Percentiles rank a stretch among this genome's conserved stretches.
phyloP scores from a whole-genome alignment of 1,140 invertebrate genomes.

The Pogonomyrmex barbatus region DNA sequence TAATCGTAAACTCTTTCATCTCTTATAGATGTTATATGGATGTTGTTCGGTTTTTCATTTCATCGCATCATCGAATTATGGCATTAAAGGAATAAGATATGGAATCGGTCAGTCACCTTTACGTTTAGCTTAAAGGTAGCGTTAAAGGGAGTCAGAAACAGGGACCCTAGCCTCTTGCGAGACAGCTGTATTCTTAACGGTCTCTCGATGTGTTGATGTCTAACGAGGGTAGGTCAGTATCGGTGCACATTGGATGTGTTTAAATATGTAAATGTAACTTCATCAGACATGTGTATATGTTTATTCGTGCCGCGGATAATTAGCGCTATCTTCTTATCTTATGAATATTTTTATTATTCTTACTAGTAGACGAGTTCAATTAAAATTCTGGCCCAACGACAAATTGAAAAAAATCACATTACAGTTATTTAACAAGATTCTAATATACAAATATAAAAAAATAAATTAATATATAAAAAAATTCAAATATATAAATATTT shows the following conservation, averaged over 20 bases:
- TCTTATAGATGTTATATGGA: too few species aligned
- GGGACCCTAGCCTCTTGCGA: constrained; percentile 42
- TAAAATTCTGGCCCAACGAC: not conserved
- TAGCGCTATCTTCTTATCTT: not conserved
- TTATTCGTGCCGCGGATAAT: not conserved
- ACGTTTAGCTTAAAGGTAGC: not conserved
- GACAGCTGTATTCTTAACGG: constrained; percentile 79
- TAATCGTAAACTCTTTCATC: not conserved
- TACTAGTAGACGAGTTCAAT: not conserved
- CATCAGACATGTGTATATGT: not conserved
- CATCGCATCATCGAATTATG: constrained; percentile 8
- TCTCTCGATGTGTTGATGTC: constrained; percentile 65
- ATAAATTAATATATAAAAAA: not conserved
- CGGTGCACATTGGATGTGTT: constrained; percentile 49
- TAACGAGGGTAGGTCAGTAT: constrained; percentile 82
- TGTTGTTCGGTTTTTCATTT: not conserved
- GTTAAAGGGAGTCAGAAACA: constrained; percentile 33
- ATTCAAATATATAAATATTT: not conserved
- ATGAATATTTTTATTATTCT: not conserved
- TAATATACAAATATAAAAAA: not conserved
- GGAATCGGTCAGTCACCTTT: constrained; percentile 49
- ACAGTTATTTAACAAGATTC: not conserved
- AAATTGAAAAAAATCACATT: not conserved
- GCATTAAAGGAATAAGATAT: constrained; percentile 27
- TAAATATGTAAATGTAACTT: not conserved